Base-by-base conservation (phyloP, 2,797 vertebrate species). In the Sebastes variabilis region DNA sequence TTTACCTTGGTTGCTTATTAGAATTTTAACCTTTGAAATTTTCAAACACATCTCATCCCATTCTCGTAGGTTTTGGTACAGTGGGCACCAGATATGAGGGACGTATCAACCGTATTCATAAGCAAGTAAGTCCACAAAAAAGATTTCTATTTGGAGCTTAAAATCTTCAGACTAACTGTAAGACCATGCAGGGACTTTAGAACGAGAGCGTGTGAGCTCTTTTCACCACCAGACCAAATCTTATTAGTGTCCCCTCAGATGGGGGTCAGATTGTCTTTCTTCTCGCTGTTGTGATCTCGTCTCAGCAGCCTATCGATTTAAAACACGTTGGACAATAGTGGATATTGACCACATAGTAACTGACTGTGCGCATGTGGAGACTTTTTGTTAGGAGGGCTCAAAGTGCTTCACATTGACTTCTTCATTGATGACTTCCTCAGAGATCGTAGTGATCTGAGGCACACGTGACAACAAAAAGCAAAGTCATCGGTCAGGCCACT, bases 401-500 rank as follows among this genome's bases (percentile, higher is more conserved):
- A 79, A 92, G 84, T 84, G 88, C 79, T 79, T 82, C 73, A 42
- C 89, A 92, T 84, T 75, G 88, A 91, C 81, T 60, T 81, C 59
- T 73, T 77, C 72, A 87, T 82, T 49, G 77, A 89, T 55, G 78
- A 88, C 69, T 72, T 88, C 61, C 67, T 67, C 67, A 22, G n/a
- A 58, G 38, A 79, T 82, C 69, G 64, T 20, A 52, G 54, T 25
- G 29, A 80, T 84, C 65, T 42, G 52, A 79, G 71, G 27, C 65
- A 56, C 64, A 54, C 4, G 11, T 38, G 32, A 36, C 32, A 52
- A 81, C 81, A 84, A 82, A 66, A 81, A 80, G 66, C 65, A 84
- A 84, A 77, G 80, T 85, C 81, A 89, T 6, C 27, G 10, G n/a
- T 59, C 46, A 72, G 29, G 52, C 54, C 16, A 36, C 16, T 0